phyloP scores from a whole-genome alignment of 2,888 invertebrate genomes.

The Morpho deidamia region DNA sequence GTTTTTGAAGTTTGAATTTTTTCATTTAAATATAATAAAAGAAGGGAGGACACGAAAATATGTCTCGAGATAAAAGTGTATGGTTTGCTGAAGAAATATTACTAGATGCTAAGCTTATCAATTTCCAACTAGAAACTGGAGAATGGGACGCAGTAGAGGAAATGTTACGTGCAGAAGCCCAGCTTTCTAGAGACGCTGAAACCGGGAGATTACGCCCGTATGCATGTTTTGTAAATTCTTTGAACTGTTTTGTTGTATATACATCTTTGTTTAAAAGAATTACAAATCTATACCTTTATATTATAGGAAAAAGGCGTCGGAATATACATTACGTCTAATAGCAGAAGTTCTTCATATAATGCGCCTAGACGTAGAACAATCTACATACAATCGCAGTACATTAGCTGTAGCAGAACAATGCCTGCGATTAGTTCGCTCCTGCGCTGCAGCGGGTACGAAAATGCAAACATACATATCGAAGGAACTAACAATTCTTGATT shows the following conservation, averaged over 20 bases:
- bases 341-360: constrained; percentile 73
- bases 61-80: constrained; percentile 75
- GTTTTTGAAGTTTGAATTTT: constrained; percentile 3
- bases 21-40: constrained; percentile 3
- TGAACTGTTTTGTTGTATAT: too few species aligned
- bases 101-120: constrained; percentile 70
- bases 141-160: constrained; percentile 75
- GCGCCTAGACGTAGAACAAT: constrained; percentile 69
- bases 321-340: constrained; percentile 69
- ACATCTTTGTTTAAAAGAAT: neutral
- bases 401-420: constrained; percentile 73
- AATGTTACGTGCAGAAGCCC: constrained; percentile 72
- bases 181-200: constrained; percentile 68
- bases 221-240: constrained; percentile 25
- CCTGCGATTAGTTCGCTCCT: constrained; percentile 72
- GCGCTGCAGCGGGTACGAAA: constrained; percentile 71
- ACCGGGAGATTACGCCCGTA: constrained; percentile 72
- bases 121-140: constrained; percentile 70
- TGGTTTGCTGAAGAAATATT: constrained; percentile 76
- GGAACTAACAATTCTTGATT: constrained; percentile 68
- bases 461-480: constrained; percentile 75
- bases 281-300: neutral
- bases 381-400: constrained; percentile 68
- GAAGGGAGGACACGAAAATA: constrained; percentile 29
- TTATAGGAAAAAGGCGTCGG: constrained; percentile 73